Evolutionary conservation across 2,797 vertebrate species (phyloP).

Genomic region (Arctocebus calabarensis): DNA sequence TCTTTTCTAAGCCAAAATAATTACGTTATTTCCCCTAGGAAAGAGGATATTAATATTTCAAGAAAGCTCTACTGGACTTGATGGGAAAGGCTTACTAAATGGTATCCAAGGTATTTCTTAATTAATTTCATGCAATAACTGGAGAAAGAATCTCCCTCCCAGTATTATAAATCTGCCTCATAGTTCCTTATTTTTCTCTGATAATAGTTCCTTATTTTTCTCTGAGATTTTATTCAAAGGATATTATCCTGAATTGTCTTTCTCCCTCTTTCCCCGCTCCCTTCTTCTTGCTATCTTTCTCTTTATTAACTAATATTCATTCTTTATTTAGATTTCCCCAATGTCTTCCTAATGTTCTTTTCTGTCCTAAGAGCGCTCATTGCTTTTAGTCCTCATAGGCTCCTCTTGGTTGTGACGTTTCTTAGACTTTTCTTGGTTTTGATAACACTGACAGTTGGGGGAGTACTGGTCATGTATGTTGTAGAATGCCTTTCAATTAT

Average conservation of each 20-base stretch:
- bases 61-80: slow-evolving; percentile 13
- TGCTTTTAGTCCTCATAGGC: no score
- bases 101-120: not conserved
- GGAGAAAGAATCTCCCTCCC: not conserved
- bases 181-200: not conserved
- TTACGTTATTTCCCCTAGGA: not conserved
- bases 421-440: not conserved
- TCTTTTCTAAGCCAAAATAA: not conserved
- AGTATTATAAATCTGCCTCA: slow-evolving; percentile 27
- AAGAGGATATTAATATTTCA: slow-evolving; percentile 39
- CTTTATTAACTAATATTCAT: not conserved
- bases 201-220: not conserved
- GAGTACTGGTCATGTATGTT: not conserved
- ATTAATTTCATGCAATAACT: not conserved
- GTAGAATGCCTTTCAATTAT: not conserved
- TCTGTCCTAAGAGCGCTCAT: no score
- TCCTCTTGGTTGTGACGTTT: no score
- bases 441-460: not conserved
- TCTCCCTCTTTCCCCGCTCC: not conserved
- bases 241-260: not conserved
- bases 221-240: slow-evolving; percentile 44
- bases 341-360: not conserved
- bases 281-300: not conserved
- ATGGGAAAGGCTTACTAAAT: not conserved
- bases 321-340: not conserved